A percentile compares a stretch with the other conserved stretches of the same genome.
Evolutionary conservation across 2,888 invertebrate species (phyloP).

Genomic region (Sinhomidia bicolor): DNA sequence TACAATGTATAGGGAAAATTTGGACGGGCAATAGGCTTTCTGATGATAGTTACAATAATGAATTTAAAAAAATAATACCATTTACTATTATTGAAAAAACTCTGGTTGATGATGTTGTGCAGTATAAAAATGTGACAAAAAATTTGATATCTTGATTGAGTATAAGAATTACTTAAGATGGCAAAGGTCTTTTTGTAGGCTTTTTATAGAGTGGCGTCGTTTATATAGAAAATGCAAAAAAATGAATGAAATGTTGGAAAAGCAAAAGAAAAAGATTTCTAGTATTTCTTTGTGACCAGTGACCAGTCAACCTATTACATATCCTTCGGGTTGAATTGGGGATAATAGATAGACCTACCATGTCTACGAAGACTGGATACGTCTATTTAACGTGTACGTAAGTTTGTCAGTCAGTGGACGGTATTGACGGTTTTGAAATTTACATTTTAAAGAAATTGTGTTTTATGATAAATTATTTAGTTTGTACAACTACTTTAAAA

Average conservation of each 20-base stretch:
- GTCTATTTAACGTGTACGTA: too few species aligned
- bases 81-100: not conserved
- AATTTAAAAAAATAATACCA: not conserved
- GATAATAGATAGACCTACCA: conserved; percentile 12
- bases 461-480: conserved; percentile 38
- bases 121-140: conserved; percentile 2
- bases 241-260: not conserved
- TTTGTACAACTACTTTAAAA: conserved; percentile 14
- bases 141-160: conserved; percentile 7
- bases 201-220: conserved; percentile 48
- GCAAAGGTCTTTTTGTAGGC: conserved; percentile 57
- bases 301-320: conserved; percentile 47
- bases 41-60: conserved; percentile 37
- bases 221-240: conserved; percentile 35
- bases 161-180: not conserved
- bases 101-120: conserved; percentile 35
- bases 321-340: not conserved
- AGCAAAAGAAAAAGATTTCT: conserved; percentile 14
- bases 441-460: conserved; percentile 39
- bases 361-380: too few species aligned
- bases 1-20: conserved; percentile 16
- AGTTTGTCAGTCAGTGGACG: conserved; percentile 49
- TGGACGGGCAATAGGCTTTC: conserved; percentile 63
- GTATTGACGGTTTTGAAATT: conserved; percentile 18
- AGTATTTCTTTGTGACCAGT: conserved; percentile 64